Percentiles rank a stretch among this genome's conserved stretches.
Conservation (phyloP, 2,797 vertebrate species). For the Avahi laniger region DNA sequence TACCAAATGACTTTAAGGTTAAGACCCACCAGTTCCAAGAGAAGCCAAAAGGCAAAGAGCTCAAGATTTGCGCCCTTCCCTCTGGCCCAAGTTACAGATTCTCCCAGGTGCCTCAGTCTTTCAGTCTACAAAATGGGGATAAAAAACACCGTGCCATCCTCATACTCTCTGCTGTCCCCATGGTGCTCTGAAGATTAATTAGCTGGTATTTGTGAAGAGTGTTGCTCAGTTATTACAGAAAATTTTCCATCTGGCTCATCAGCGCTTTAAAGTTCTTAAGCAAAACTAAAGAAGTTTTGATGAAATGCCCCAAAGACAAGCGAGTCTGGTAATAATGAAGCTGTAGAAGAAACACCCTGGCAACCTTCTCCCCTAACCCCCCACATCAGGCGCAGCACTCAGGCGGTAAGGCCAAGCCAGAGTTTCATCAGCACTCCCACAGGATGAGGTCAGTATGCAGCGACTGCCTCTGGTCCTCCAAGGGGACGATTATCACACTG, state of each 20-base stretch:
- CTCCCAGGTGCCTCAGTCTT: slow-evolving; percentile 36
- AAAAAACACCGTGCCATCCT: not conserved
- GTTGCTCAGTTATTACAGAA: not conserved
- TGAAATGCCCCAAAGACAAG: slow-evolving; percentile 82
- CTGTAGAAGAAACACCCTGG: slow-evolving; percentile 56
- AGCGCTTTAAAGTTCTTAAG: slow-evolving; percentile 75
- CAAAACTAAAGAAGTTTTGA: slow-evolving; percentile 81
- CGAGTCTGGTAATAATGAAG: slow-evolving; percentile 73
- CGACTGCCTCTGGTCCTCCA: slow-evolving; percentile 73
- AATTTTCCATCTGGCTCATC: slow-evolving; percentile 67
- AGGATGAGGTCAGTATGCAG: slow-evolving; percentile 72
- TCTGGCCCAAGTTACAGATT: not conserved
- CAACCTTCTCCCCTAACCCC: slow-evolving; percentile 44
- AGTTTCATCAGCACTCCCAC: slow-evolving; percentile 87
- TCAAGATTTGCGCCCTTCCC: not conserved
- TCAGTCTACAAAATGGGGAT: slow-evolving; percentile 34
- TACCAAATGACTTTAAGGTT: not conserved
- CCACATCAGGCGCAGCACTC: not conserved
- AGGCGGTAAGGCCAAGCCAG: slow-evolving; percentile 74
- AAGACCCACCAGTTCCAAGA: not conserved
- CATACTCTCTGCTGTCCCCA: not conserved
- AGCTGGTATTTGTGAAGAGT: not conserved
- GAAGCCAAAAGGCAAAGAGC: not conserved
- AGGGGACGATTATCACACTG: slow-evolving; percentile 81
- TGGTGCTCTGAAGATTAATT: slow-evolving; percentile 6